Base-by-base conservation (phyloP, 2,113 vertebrate species). In the Manacus vitellinus region DNA sequence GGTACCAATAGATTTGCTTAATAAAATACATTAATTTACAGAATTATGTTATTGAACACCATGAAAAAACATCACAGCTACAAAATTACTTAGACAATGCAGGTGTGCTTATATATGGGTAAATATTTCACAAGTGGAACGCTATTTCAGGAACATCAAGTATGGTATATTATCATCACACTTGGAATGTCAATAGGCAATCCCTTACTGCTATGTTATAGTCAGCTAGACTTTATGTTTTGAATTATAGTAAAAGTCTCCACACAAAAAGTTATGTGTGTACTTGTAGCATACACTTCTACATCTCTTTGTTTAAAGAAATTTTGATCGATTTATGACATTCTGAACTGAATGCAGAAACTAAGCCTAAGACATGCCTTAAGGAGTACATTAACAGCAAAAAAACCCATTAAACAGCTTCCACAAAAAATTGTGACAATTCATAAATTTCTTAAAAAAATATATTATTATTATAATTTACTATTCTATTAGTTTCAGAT, bases 51-150 rank as follows among this genome's bases (percentile, higher is more conserved):
- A 62, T 18, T 14, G 9, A 74, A 62, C 16, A 73, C 4, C 28
- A 71, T 10, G 6, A 76, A 82, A 85, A 71, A 56, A 1, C 3
- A 77, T 11, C 7, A 39, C 67, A 75, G 7, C 6, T 65, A 37
- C 12, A 44, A 84, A 86, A 70, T 41, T 28, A 22, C 22, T 68
- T 55, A 16, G 2, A 4, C 39, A 89, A 52, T 77, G 22, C 13
- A 74, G 4, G 10, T 16, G 2, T 27, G 2, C 24, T 3, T 19
- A 33, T 27, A 39, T 14, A 59, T 0, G 15, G 8, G 30, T 13
- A 58, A 54, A 5, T 59, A 77, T 44, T 92, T 86, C 43, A 58
- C 12, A 75, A 78, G 6, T 15, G 7, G 8, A 80, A 58, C 3
- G 18, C 12, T 72, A 37, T 18, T 51, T 47, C 12, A 43, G 33